Conservation (phyloP, 2,888 invertebrate species). For the Caradrina kadenii region DNA sequence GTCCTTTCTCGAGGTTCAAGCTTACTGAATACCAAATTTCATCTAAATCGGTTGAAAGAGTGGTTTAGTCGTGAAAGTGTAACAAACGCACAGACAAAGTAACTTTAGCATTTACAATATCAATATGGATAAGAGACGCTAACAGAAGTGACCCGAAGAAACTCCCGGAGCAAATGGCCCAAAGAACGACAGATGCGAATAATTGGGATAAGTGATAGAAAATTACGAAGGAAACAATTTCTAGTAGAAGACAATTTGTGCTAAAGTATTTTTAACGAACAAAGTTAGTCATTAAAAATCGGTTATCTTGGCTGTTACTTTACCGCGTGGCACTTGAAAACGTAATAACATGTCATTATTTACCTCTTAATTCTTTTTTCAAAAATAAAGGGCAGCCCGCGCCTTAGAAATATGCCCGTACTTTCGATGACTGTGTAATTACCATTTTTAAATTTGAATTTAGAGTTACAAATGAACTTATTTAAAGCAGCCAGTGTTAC, state of each 20-base stretch:
- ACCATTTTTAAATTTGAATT: conserved; percentile 44
- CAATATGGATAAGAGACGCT: conserved; percentile 30
- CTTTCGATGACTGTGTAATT: conserved; percentile 49
- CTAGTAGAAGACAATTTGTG: conserved; percentile 42
- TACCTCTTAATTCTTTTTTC: conserved; percentile 66
- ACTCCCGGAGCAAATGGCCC: conserved; percentile 42
- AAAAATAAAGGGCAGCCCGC: conserved; percentile 39
- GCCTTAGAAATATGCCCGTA: conserved; percentile 50
- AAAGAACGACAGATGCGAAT: conserved; percentile 61
- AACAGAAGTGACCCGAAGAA: conserved; percentile 42
- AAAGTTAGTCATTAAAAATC: conserved; percentile 74
- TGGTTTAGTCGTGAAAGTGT: no score
- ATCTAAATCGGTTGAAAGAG: no score
- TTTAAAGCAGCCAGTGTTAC: conserved; percentile 33
- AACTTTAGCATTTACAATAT: no score
- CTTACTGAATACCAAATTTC: no score
- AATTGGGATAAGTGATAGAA: conserved; percentile 64
- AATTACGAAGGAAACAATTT: conserved; percentile 56
- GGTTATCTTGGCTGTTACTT: conserved; percentile 71
- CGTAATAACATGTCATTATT: conserved; percentile 80
- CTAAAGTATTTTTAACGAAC: conserved; percentile 54
- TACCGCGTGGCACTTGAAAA: conserved; percentile 69
- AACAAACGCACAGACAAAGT: no score
- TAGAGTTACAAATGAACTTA: conserved; percentile 25
- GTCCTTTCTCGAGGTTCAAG: no score